Percentiles rank a stretch among this genome's conserved stretches.
phyloP scores from a whole-genome alignment of 2,113 vertebrate species.

The Sisor rabdophorus region DNA sequence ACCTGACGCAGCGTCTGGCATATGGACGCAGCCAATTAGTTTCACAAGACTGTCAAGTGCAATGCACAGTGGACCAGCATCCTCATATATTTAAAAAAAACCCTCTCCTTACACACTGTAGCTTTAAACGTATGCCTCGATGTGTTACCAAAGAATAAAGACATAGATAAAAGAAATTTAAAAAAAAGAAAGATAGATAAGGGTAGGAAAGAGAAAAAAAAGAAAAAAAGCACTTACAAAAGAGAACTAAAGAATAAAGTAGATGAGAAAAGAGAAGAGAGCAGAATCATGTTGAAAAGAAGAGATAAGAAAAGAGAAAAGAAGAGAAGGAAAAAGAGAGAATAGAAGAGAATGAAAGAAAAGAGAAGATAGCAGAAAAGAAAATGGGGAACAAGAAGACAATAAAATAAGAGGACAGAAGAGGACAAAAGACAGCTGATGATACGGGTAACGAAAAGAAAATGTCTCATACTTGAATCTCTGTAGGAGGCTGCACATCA shows the following conservation, averaged over 20 bases:
- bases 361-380: background rate
- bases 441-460: constrained; percentile 84
- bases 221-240: background rate
- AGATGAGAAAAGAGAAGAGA: constrained; percentile 18
- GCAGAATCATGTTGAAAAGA: background rate
- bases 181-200: background rate
- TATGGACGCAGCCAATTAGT: background rate
- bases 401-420: constrained; percentile 16
- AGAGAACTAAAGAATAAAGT: background rate
- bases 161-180: background rate
- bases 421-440: constrained; percentile 61
- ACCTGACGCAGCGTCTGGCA: background rate
- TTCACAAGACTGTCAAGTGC: background rate
- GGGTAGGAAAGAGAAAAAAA: background rate
- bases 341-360: background rate
- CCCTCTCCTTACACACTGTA: background rate
- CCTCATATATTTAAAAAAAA: background rate
- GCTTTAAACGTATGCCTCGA: background rate
- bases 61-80: background rate
- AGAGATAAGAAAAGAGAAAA: background rate
- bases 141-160: background rate
- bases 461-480: constrained; percentile 94
- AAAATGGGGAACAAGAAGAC: background rate
- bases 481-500: constrained; percentile 97
- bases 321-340: background rate